Base-by-base conservation (phyloP, 92 coral and sea anemone species). In the Heteractis magnifica region DNA sequence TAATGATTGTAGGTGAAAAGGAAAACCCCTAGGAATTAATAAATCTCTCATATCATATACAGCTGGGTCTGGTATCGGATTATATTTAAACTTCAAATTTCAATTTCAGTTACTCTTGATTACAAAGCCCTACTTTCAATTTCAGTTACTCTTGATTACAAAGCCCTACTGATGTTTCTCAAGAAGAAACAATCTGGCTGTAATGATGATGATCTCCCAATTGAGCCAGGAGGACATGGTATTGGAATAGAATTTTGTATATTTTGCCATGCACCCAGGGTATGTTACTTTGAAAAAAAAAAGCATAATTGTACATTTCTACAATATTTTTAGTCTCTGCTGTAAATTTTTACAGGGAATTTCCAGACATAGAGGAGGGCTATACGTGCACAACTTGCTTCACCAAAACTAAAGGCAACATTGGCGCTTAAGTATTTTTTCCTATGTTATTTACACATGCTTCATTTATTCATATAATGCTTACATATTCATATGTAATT, bases 81-180 rank as follows among this genome's bases (percentile, higher is more conserved):
- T n/a, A n/a, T n/a, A n/a, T n/a, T n/a, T n/a, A n/a, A n/a, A n/a
- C n/a, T n/a, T n/a, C n/a, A n/a, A n/a, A n/a, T n/a, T n/a, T n/a
- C n/a, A n/a, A n/a, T 52, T 52, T 52, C 10, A 5, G 5, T 5
- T 52, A 52, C 10, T 52, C 6, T 52, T 52, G 56, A 10, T 52
- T 52, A 52, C 56, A 52, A 52, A 52, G 5, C 10, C 5, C 10
- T 5, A 52, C 56, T 65, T 65, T 65, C 5, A 10, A 8, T 73
- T 73, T 73, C 77, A 73, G 77, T 73, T n/a, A 73, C 77, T 49
- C 77, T 73, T n/a, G n/a, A n/a, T n/a, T n/a, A n/a, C n/a, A n/a
- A n/a, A n/a, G n/a, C n/a, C n/a, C n/a, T n/a, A n/a, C 51, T 73
- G 23, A 73, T 73, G 77, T 49, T 73, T 18, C 77, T 73, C 49